These are phyloP conservation scores for Pristiophorus japonicus DNA, from an alignment of 2,113 vertebrate genomes.

Conservation along the genomic window DNA sequence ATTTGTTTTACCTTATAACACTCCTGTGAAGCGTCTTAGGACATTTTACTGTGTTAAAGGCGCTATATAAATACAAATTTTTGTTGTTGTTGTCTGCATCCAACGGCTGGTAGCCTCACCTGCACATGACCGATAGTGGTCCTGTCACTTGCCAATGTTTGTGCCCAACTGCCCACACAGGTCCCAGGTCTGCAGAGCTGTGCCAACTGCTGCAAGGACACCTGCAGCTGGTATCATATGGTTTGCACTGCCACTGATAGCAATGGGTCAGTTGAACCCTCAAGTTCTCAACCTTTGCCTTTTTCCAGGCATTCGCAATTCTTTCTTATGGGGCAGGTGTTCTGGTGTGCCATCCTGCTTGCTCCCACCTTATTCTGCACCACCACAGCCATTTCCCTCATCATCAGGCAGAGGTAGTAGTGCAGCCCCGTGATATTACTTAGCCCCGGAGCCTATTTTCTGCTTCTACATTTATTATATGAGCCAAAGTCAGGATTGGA, in stretches of 20 bases:
- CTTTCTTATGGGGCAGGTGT: neutral
- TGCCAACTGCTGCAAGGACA: neutral
- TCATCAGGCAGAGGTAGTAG: neutral
- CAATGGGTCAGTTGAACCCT: neutral
- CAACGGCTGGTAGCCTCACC: neutral
- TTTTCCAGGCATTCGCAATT: neutral
- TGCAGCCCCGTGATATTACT: neutral
- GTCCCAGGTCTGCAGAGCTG: neutral
- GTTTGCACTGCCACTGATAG: neutral
- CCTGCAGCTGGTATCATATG: neutral
- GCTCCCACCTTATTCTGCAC: neutral
- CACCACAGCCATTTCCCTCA: neutral
- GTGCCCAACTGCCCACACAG: neutral
- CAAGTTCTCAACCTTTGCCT: neutral
- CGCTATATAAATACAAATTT: too few relatives aligned
- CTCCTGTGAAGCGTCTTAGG: too few relatives aligned
- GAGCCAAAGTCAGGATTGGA: neutral
- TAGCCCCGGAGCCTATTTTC: neutral
- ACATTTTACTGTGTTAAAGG: too few relatives aligned
- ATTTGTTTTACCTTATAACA: too few relatives aligned
- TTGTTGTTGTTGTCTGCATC: too few relatives aligned
- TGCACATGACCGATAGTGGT: neutral
- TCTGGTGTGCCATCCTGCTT: neutral
- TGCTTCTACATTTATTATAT: neutral
- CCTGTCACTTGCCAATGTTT: neutral